Evolutionary conservation across 2,113 vertebrate genomes (phyloP).

Genomic region (Melanocharis versteri): DNA sequence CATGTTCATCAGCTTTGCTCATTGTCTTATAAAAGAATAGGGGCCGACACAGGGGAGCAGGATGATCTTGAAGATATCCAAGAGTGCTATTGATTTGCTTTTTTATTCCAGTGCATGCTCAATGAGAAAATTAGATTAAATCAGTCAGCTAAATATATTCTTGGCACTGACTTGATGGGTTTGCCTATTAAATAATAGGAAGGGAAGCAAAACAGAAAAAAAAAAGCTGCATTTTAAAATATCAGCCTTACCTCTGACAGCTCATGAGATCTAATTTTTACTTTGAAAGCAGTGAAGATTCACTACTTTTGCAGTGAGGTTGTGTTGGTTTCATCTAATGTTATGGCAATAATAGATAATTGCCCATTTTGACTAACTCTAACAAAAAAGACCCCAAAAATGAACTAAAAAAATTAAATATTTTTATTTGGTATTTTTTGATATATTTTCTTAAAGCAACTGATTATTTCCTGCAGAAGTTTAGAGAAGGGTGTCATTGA

Average conservation of each 20-base stretch:
- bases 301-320: neutral
- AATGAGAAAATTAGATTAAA: slow-evolving; percentile 32
- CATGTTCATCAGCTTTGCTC: neutral
- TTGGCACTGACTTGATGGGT: neutral
- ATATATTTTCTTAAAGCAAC: neutral
- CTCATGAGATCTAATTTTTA: neutral
- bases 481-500: neutral
- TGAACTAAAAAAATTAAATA: neutral
- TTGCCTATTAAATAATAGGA: neutral
- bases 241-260: neutral
- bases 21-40: neutral
- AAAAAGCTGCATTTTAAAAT: neutral
- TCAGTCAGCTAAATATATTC: slow-evolving; percentile 16
- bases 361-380: neutral
- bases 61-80: neutral
- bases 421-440: neutral
- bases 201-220: neutral
- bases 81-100: slow-evolving; percentile 16
- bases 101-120: slow-evolving; percentile 30
- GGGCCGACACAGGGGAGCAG: neutral
- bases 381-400: neutral
- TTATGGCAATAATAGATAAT: neutral
- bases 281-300: neutral
- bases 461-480: neutral
- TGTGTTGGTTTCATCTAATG: neutral